Evolutionary conservation across 2,797 vertebrate species (phyloP), one percentile per base, ranked within the genome.

Genomic region (Salmo trutta): DNA sequence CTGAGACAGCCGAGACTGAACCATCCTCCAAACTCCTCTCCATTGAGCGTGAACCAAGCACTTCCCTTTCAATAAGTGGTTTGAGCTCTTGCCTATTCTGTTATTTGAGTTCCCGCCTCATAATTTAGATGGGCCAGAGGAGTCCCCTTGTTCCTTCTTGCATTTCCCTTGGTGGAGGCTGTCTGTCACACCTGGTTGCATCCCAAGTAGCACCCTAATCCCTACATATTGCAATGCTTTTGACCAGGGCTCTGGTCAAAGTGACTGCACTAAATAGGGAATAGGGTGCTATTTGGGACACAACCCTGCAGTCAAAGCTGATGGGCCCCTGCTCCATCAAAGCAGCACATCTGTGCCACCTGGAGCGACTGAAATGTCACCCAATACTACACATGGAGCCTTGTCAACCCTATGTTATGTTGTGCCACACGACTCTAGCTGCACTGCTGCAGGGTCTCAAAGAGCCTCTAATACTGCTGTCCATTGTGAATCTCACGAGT

Each of bases 311-410:
- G 84, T 83, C 87, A 71, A 77, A 85, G 81, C 84, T 91, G 91
- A 91, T 91, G 89, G 3, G 82, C 87, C 81, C 76, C 83, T 86
- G 88, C 89, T 85, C 89, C 84, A 87, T 92, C 91, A 89, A 89
- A 90, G 78, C 67, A 27, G 75, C 87, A 86, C 82, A 85, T 88
- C 85, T 85, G 88, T 84, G 68, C 84, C 90, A 86, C 92, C 91
- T 87, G 91, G 75, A 84, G 91, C 83, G 85, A 87, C 84, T 86
- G 84, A 92, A 93, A 93, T 92, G 92, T 92, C 92, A 93, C 47
- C 79, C 33, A 3, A 69, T 77, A 75, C 76, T 81, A 84, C 88
- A 84, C 41, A 59, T 81, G 56, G 79, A 84, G 85, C 0, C 62
- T 79, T 76, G 83, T 82, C 80, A 81, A 56, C 73, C 81, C 77